Evolutionary conservation across 2,797 vertebrate genomes (phyloP).

Genomic region (Prunella strophiata): DNA sequence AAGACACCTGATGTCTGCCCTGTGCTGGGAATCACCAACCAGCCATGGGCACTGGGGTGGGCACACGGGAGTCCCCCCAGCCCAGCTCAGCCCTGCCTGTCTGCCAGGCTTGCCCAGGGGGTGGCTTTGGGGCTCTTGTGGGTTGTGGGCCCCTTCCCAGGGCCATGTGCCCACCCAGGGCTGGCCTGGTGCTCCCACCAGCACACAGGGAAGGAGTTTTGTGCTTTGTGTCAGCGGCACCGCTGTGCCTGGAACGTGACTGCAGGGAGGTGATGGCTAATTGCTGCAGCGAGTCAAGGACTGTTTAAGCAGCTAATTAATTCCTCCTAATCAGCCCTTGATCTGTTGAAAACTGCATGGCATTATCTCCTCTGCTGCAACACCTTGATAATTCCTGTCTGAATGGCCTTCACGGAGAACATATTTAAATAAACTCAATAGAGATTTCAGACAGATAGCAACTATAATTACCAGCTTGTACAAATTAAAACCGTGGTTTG

Average conservation of each 20-base stretch:
- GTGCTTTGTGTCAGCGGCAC: neutral
- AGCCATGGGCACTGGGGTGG: fast-evolving
- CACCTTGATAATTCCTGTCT: slow-evolving; percentile 70
- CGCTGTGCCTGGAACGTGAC: slow-evolving; percentile 6
- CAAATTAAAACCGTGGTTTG: slow-evolving; percentile 74
- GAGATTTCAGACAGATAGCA: slow-evolving; percentile 70
- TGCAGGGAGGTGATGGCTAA: slow-evolving; percentile 43
- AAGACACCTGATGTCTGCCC: fast-evolving
- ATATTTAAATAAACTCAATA: slow-evolving; percentile 75
- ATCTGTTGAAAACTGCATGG: slow-evolving; percentile 60
- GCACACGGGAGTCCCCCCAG: neutral
- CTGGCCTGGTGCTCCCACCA: neutral
- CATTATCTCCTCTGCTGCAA: slow-evolving; percentile 69
- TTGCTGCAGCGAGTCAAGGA: slow-evolving; percentile 63
- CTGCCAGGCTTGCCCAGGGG: neutral
- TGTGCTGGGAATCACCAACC: fast-evolving
- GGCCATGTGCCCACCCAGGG: neutral
- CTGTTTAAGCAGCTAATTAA: slow-evolving; percentile 74
- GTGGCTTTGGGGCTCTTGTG: neutral
- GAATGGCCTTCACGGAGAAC: slow-evolving; percentile 65
- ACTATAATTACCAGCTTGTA: slow-evolving; percentile 75
- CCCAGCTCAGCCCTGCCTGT: neutral
- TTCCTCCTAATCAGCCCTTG: slow-evolving; percentile 70
- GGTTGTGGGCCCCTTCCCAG: neutral
- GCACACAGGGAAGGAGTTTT: neutral